These are phyloP conservation scores for Rhinopomastus cyanomelas DNA, from an alignment of 2,113 vertebrate species.

Conservation along the genomic window DNA sequence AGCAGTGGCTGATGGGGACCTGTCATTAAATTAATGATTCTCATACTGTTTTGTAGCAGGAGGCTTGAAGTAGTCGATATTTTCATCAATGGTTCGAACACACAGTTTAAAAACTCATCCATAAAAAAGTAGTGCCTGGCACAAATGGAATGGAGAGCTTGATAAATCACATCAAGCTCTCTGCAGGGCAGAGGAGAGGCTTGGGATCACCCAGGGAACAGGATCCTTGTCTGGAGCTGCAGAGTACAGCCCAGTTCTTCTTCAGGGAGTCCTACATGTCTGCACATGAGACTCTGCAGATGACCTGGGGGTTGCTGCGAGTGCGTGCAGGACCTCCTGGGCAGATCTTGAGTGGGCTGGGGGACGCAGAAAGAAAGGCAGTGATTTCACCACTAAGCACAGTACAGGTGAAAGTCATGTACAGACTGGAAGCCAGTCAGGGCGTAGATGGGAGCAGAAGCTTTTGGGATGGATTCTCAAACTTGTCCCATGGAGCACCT, in stretches of 20 bases:
- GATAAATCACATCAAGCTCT: not conserved
- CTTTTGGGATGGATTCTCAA: too few relatives aligned
- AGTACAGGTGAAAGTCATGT: not conserved
- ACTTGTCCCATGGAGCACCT: too few relatives aligned
- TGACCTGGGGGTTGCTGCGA: accelerated
- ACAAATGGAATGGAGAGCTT: not conserved
- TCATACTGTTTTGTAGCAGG: not conserved
- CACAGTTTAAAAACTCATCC: not conserved
- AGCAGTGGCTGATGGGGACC: not conserved
- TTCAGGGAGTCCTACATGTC: not conserved
- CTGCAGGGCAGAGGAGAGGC: not conserved
- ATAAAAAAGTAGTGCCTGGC: not conserved
- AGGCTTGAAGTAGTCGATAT: slow-evolving; percentile 20
- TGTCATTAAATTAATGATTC: not conserved
- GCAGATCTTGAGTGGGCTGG: not conserved
- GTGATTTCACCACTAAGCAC: not conserved
- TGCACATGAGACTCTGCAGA: not conserved
- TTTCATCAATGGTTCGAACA: not conserved
- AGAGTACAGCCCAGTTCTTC: not conserved
- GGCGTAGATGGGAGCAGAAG: not conserved
- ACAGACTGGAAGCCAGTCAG: not conserved
- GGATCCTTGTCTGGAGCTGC: too few relatives aligned
- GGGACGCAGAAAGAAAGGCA: not conserved
- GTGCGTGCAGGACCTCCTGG: accelerated
- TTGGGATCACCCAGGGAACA: not conserved